These are phyloP conservation scores for Hemicentrotus pulcherrimus DNA, from an alignment of 35 echinoderm and acorn worm species.

Conservation along the genomic window DNA sequence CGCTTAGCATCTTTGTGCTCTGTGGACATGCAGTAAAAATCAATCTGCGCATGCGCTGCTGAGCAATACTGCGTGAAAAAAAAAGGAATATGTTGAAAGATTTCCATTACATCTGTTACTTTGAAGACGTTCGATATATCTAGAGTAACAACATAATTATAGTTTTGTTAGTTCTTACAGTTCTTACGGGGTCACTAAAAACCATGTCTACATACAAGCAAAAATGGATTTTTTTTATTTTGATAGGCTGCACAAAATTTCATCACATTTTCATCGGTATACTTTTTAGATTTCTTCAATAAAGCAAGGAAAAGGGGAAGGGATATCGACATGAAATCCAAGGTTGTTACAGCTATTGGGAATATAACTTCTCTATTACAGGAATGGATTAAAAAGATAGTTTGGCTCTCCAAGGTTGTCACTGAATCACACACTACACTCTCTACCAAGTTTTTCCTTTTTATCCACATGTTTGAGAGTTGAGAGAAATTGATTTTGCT, in stretches of 20 bases:
- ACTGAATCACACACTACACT: background rate
- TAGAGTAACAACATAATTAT: no score
- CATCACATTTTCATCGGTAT: background rate
- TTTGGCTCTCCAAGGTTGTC: background rate
- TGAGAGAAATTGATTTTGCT: slow-evolving; percentile 30
- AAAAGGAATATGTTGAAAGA: background rate
- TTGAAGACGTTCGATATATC: no score
- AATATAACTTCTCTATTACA: background rate
- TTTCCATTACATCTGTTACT: no score
- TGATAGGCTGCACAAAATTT: background rate
- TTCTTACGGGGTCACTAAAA: no score
- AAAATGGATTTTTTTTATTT: no score
- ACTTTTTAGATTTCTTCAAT: background rate
- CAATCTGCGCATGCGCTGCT: background rate
- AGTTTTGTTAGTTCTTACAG: no score
- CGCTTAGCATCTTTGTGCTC: background rate
- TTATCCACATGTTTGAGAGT: background rate
- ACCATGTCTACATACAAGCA: no score
- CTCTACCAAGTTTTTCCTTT: background rate
- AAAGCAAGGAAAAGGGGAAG: background rate
- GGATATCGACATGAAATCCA: background rate
- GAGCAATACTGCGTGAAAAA: background rate
- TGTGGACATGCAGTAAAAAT: background rate
- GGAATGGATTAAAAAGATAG: background rate
- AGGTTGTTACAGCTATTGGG: background rate